Percentiles rank a stretch among this genome's conserved stretches.
Evolutionary conservation across 2,888 invertebrate genomes (phyloP).

Genomic region (Therioaphis trifolii): DNA sequence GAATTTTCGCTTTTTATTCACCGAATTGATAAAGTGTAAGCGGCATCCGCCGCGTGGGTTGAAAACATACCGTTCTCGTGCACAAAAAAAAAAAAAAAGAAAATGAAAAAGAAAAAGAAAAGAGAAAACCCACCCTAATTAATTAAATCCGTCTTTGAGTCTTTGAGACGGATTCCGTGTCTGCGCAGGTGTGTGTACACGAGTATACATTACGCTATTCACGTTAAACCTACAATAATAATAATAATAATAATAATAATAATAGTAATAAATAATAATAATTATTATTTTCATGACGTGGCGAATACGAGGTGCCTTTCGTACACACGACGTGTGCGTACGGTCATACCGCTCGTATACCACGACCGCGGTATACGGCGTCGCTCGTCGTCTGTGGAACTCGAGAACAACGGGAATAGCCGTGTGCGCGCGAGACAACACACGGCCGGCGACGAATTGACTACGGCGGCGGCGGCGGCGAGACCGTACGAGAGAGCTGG

Average conservation of each 20-base stretch:
- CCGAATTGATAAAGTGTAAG: constrained; percentile 2
- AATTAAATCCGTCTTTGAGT: constrained; percentile 40
- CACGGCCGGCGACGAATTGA: not conserved
- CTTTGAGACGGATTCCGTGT: not conserved
- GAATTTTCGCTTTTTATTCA: constrained; percentile 23
- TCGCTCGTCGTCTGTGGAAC: not conserved
- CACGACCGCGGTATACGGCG: not conserved
- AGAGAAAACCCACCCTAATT: constrained; percentile 31
- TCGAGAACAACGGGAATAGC: not conserved
- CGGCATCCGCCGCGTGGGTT: not conserved
- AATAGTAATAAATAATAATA: no score
- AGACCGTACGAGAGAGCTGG: not conserved
- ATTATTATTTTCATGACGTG: no score
- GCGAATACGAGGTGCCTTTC: no score
- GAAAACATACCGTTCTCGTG: constrained; percentile 7
- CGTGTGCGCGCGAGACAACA: not conserved
- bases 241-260: no score
- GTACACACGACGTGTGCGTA: not conserved
- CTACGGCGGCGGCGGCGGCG: not conserved
- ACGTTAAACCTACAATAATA: no score
- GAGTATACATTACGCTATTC: not conserved
- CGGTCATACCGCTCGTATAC: not conserved
- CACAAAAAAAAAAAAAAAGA: not conserved
- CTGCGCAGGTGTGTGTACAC: not conserved
- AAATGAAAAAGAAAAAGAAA: not conserved